These are phyloP conservation scores for Melanocharis versteri DNA, from an alignment of 2,113 vertebrate species.

Conservation along the genomic window DNA sequence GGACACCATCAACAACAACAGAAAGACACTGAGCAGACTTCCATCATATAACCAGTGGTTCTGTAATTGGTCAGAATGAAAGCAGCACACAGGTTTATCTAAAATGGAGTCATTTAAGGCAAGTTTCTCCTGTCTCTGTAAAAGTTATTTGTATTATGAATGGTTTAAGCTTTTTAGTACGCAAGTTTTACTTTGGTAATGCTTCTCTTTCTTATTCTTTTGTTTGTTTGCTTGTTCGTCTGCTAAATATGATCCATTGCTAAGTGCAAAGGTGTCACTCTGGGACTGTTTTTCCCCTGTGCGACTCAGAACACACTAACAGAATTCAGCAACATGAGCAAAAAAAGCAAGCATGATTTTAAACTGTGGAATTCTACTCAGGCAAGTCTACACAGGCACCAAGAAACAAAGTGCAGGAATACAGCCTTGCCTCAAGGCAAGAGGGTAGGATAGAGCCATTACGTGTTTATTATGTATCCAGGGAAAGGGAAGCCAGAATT, in stretches of 20 bases:
- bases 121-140: not conserved
- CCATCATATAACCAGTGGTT: not conserved
- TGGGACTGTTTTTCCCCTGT: not conserved
- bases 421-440: not conserved
- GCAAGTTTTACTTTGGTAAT: not conserved
- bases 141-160: not conserved
- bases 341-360: not conserved
- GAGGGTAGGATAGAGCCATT: not conserved
- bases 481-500: conserved; percentile 28
- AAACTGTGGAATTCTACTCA: not conserved
- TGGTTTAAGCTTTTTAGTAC: not conserved
- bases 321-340: not conserved
- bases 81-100: not conserved
- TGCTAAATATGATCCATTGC: not conserved
- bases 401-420: not conserved
- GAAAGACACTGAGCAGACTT: not conserved
- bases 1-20: not conserved
- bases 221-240: not conserved
- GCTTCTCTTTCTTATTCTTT: not conserved
- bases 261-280: not conserved
- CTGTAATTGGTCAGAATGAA: not conserved
- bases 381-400: not conserved
- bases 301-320: not conserved
- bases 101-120: not conserved
- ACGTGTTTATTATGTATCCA: not conserved